A percentile compares a stretch with the other conserved stretches of the same genome.
phyloP scores from a whole-genome alignment of 2,113 vertebrate species.

The Aix galericulata region DNA sequence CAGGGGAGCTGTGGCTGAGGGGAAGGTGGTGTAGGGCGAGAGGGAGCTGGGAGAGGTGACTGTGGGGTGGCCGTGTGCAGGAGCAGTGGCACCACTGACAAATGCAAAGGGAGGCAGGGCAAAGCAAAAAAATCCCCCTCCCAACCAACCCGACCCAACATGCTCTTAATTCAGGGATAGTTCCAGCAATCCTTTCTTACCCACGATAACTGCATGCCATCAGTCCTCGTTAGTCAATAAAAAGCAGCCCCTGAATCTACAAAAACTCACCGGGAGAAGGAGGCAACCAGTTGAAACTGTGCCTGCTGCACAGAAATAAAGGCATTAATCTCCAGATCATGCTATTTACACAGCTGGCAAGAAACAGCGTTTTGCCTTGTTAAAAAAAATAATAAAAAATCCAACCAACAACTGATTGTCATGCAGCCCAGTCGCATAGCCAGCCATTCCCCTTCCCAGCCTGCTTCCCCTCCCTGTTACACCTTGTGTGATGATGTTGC shows the following conservation, averaged over 20 bases:
- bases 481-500: background rate
- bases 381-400: background rate
- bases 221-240: background rate
- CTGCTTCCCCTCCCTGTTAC: background rate
- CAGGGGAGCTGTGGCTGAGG: background rate
- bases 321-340: background rate
- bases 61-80: background rate
- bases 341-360: background rate
- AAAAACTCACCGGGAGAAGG: background rate
- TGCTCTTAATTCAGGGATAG: constrained; percentile 45
- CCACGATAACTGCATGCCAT: background rate
- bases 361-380: background rate
- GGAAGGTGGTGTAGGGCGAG: background rate
- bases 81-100: background rate
- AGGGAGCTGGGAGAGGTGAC: background rate
- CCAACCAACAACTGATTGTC: background rate
- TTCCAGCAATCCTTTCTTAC: constrained; percentile 10
- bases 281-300: background rate
- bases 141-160: background rate
- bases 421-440: background rate
- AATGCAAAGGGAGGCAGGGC: background rate
- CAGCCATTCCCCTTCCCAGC: background rate
- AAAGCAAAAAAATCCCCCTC: background rate
- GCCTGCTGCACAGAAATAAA: background rate
- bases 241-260: background rate